Base-by-base conservation (phyloP, 2,113 vertebrate genomes). In the Cacatua alba region DNA sequence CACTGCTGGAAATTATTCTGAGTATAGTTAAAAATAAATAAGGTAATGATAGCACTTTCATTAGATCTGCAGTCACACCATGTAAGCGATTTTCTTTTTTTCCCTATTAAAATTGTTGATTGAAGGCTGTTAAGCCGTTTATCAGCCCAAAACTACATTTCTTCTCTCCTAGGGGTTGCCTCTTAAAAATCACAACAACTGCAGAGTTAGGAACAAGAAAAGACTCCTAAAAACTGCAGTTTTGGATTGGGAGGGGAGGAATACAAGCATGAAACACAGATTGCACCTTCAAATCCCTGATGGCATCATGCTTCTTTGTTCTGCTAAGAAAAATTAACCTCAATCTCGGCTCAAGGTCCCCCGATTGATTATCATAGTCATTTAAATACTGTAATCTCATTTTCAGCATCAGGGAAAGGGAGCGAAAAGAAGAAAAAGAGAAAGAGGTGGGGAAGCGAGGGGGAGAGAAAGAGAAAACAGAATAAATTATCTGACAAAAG, bases 381-480 rank as follows among this genome's bases (percentile, higher is more conserved):
- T 99, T 99, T 99, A 99, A 99, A 99, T 99, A 99, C 99, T 99
- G 99, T 99, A 99, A 99, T 99, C 99, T 99, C 98, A 99, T 99
- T 99, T 99, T 99, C 99, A 98, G 99, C 99, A 98, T 98, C 97
- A 98, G 98, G 98, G 98, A 98, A 98, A 98, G 97, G 98, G 96
- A 98, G 97, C 97, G 98, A 98, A 97, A 98, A 98, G 98, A 98
- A 98, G 98, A 97, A 97, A 95, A 95, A 95, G 96, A 94, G 92
- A 95, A 95, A 87, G 94, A 96, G 96, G 86, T 91, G 94, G 93
- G 90, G 96, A 91, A 88, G 96, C 49, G 52, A 95, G 95, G 89
- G 89, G 65, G 97, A 97, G 97, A 94, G 77, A 95, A 97, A 98
- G 98, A 87, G 94, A 96, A 96, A 97, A 68, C 94, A 87, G 98